A percentile compares a stretch with the other conserved stretches of the same genome.
Conservation (phyloP, 2,113 vertebrate species). For the Carassius gibelio region DNA sequence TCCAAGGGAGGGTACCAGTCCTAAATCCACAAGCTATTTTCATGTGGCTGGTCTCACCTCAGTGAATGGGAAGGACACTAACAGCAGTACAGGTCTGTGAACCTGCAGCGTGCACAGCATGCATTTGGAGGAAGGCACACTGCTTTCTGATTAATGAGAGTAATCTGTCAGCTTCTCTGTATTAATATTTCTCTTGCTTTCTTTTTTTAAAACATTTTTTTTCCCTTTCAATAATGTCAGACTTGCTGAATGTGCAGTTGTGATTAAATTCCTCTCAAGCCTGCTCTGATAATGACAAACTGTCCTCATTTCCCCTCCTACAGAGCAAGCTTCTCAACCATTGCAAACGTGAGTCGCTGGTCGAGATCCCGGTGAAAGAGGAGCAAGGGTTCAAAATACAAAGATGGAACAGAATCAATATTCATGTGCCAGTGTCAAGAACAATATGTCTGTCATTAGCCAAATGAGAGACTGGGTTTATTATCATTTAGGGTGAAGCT, state of each 20-base stretch:
- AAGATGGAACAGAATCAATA: slow-evolving; percentile 46
- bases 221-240: slow-evolving; percentile 38
- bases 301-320: slow-evolving; percentile 57
- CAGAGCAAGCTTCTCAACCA: slow-evolving; percentile 46
- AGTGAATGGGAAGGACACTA: slow-evolving; percentile 32
- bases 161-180: slow-evolving; percentile 40
- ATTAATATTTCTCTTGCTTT: slow-evolving; percentile 50
- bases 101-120: slow-evolving; percentile 21
- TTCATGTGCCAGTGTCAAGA: slow-evolving; percentile 28
- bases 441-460: slow-evolving; percentile 45
- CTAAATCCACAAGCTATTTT: slow-evolving; percentile 44
- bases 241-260: slow-evolving; percentile 58
- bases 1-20: slow-evolving; percentile 21
- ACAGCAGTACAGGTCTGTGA: slow-evolving; percentile 1
- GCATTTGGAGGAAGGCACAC: slow-evolving; percentile 30
- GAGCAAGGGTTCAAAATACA: slow-evolving; percentile 42
- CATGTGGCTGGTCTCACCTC: slow-evolving; percentile 18
- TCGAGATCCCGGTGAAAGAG: neutral
- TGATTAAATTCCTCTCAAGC: slow-evolving; percentile 60
- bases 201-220: slow-evolving; percentile 38
- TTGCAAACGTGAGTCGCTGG: slow-evolving; percentile 38
- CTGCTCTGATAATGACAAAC: slow-evolving; percentile 56
- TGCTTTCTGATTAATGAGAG: slow-evolving; percentile 53
- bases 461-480: slow-evolving; percentile 34
- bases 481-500: slow-evolving; percentile 41